Conservation (phyloP, 2,888 invertebrate species). For the Dryadula phaetusa region DNA sequence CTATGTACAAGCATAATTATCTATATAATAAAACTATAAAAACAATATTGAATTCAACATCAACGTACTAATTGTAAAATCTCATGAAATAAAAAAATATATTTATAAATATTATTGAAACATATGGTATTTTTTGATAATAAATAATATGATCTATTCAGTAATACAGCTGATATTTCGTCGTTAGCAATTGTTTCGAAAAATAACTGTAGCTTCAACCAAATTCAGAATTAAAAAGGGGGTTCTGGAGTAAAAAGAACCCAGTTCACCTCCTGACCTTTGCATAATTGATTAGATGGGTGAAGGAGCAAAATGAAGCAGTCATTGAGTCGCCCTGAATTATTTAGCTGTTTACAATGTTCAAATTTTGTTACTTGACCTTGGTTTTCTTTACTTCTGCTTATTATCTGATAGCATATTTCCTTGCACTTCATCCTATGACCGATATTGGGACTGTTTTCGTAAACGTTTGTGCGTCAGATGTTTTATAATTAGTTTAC, state of each 20-base stretch:
- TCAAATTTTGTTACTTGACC: slow-evolving; percentile 50
- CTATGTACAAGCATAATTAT: neutral
- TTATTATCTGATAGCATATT: slow-evolving; percentile 26
- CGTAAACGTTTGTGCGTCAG: slow-evolving; percentile 38
- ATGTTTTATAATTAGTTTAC: slow-evolving; percentile 43
- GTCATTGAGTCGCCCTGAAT: slow-evolving; percentile 56
- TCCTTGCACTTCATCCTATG: slow-evolving; percentile 29
- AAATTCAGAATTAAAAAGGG: slow-evolving; percentile 28
- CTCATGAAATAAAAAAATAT: too few relatives aligned
- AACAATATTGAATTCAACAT: too few relatives aligned
- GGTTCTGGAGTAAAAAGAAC: slow-evolving; percentile 45
- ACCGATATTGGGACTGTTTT: slow-evolving; percentile 39
- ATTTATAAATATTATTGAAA: too few relatives aligned
- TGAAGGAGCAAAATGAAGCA: slow-evolving; percentile 53
- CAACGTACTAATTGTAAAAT: too few relatives aligned
- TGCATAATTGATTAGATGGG: slow-evolving; percentile 54
- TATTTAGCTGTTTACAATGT: slow-evolving; percentile 60
- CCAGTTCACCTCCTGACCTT: slow-evolving; percentile 40
- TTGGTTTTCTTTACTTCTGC: slow-evolving; percentile 43
- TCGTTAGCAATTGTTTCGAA: slow-evolving; percentile 9
- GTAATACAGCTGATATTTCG: slow-evolving; percentile 4
- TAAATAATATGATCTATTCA: slow-evolving; percentile 5
- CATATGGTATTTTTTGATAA: too few relatives aligned
- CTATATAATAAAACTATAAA: too few relatives aligned
- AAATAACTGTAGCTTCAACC: slow-evolving; percentile 10